Conservation (phyloP, 2,113 vertebrate species). For the Saccopteryx bilineata region DNA sequence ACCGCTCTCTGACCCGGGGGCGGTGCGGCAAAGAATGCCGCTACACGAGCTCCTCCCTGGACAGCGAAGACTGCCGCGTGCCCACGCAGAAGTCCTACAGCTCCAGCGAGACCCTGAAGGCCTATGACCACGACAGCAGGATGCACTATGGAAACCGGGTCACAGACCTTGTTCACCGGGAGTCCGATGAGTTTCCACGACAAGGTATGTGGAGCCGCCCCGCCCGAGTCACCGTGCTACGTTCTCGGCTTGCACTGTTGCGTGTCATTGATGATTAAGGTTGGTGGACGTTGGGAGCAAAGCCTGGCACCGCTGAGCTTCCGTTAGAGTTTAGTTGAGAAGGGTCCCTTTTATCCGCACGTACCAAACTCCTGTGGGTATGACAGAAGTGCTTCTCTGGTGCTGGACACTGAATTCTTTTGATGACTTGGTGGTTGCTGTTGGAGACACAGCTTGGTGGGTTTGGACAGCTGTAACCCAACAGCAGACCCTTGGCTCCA, state of each 20-base stretch:
- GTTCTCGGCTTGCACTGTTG: background rate
- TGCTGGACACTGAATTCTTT: background rate
- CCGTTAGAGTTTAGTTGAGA: background rate
- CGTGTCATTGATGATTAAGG: rapidly evolving
- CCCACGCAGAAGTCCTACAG: slow-evolving; percentile 99
- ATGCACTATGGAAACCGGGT: slow-evolving; percentile 96
- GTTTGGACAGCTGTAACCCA: background rate
- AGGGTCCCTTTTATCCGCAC: background rate
- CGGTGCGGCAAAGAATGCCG: slow-evolving; percentile 95
- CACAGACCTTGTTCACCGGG: slow-evolving; percentile 96
- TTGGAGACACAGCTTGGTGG: background rate
- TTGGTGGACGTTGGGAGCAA: background rate
- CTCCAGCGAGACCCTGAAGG: slow-evolving; percentile 98
- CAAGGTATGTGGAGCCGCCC: slow-evolving; percentile 91
- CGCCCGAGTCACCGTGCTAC: rapidly evolving
- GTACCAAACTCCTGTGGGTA: background rate
- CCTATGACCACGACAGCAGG: slow-evolving; percentile 96
- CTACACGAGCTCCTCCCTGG: slow-evolving; percentile 95
- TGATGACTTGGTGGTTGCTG: background rate
- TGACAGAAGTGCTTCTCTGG: background rate
- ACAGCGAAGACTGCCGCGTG: slow-evolving; percentile 95
- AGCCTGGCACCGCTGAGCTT: no score
- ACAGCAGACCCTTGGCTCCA: background rate
- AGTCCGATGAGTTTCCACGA: slow-evolving; percentile 96
- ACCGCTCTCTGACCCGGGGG: slow-evolving; percentile 94